phyloP scores from a whole-genome alignment of 2,888 invertebrate genomes.

The Rhingia rostrata region DNA sequence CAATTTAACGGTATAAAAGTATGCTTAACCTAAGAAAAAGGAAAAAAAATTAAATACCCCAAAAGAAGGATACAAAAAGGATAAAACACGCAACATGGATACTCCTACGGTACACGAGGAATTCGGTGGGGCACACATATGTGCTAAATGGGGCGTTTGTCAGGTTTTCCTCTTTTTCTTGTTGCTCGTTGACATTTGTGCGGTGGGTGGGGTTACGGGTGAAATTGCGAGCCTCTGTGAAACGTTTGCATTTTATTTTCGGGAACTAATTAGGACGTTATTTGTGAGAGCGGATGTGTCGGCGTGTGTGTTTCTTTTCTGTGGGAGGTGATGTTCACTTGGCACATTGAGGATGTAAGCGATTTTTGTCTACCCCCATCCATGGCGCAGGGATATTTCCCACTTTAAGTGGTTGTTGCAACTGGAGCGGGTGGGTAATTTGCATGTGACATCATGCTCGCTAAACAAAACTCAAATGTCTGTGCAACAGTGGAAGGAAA shows the following conservation, averaged over 20 bases:
- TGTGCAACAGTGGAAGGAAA: conserved; percentile 30
- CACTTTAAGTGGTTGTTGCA: neutral
- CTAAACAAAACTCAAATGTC: conserved; percentile 30
- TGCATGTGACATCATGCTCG: conserved; percentile 36
- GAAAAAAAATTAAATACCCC: conserved; percentile 9
- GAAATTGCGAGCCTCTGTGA: conserved; percentile 39
- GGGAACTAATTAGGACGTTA: conserved; percentile 73
- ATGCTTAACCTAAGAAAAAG: conserved; percentile 19
- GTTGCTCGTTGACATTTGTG: conserved; percentile 70
- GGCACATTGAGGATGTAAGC: conserved; percentile 70
- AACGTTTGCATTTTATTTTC: conserved; percentile 75
- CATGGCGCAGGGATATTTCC: neutral
- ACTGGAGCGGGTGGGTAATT: conserved; percentile 16
- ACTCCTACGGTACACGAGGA: conserved; percentile 11
- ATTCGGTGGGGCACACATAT: conserved; percentile 75
- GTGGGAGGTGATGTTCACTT: conserved; percentile 48
- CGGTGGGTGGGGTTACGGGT: conserved; percentile 12
- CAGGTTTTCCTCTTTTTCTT: conserved; percentile 69
- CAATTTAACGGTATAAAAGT: conserved; percentile 65
- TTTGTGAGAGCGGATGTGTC: conserved; percentile 46
- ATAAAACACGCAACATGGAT: conserved; percentile 36
- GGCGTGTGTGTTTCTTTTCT: neutral
- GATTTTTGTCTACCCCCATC: conserved; percentile 13
- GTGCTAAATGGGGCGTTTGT: conserved; percentile 76
- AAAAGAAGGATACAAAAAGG: conserved; percentile 48